These are phyloP conservation scores for Aphodius sticticus DNA, from an alignment of 2,888 invertebrate species.

Conservation along the genomic window DNA sequence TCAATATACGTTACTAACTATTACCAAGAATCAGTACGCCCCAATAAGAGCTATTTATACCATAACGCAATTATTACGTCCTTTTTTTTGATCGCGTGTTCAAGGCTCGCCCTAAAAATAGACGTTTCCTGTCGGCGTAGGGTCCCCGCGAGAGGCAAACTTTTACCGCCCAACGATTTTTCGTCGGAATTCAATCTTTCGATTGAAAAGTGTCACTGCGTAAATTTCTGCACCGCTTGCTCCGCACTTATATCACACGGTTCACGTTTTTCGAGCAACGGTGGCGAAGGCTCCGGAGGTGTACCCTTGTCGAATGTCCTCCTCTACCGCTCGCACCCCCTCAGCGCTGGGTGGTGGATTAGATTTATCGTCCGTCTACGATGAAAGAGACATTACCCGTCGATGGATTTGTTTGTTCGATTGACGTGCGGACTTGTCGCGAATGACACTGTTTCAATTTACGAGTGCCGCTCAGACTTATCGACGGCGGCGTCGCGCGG, in stretches of 20 bases:
- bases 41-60: not conserved
- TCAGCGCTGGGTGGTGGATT: constrained; percentile 9
- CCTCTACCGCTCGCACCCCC: not conserved
- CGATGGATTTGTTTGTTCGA: constrained; percentile 36
- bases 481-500: not conserved
- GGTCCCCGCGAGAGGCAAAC: not conserved
- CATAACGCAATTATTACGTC: not conserved
- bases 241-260: constrained; percentile 28
- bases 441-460: constrained; percentile 21
- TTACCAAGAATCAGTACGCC: no score
- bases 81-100: not conserved
- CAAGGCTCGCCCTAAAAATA: not conserved
- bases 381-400: constrained; percentile 24
- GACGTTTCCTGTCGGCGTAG: constrained; percentile 9
- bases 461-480: not conserved
- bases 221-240: constrained; percentile 32
- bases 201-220: constrained; percentile 38
- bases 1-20: no score
- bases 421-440: constrained; percentile 30
- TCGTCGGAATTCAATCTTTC: constrained; percentile 34
- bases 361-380: constrained; percentile 31
- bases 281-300: constrained; percentile 1
- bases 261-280: constrained; percentile 17
- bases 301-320: not conserved
- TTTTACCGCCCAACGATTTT: not conserved